phyloP scores from a whole-genome alignment of 2,797 vertebrate species.

The Cyclura pinguis region DNA sequence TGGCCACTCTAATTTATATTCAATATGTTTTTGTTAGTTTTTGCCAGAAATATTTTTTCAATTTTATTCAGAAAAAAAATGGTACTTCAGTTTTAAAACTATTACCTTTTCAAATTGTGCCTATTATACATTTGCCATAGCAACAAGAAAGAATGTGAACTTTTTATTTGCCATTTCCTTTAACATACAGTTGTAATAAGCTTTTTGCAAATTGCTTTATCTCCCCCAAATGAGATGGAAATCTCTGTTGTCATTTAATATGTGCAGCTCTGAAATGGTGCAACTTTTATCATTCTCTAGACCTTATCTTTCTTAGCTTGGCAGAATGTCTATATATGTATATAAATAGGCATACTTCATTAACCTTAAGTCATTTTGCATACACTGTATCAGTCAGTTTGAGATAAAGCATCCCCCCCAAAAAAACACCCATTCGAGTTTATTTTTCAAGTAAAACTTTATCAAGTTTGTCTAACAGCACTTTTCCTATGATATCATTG shows the following conservation, averaged over 20 bases:
- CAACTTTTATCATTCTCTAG: background rate
- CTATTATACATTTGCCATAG: constrained; percentile 23
- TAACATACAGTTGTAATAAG: constrained; percentile 3
- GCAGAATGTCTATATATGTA: background rate
- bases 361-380: constrained; percentile 18
- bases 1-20: background rate
- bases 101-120: constrained; percentile 21
- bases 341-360: background rate
- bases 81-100: constrained; percentile 1
- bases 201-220: constrained; percentile 28
- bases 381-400: background rate
- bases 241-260: constrained; percentile 11
- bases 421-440: background rate
- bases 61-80: background rate
- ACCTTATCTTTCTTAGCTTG: background rate
- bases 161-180: constrained; percentile 24
- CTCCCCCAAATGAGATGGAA: constrained; percentile 21
- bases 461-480: too few relatives aligned
- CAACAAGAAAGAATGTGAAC: constrained; percentile 17
- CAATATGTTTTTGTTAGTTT: constrained; percentile 1
- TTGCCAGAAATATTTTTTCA: constrained; percentile 18
- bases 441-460: constrained; percentile 15
- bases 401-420: background rate
- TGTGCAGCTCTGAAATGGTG: background rate
- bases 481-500: too few relatives aligned